phyloP scores from a whole-genome alignment of 2,888 invertebrate genomes.

The Mimachlamys varia region DNA sequence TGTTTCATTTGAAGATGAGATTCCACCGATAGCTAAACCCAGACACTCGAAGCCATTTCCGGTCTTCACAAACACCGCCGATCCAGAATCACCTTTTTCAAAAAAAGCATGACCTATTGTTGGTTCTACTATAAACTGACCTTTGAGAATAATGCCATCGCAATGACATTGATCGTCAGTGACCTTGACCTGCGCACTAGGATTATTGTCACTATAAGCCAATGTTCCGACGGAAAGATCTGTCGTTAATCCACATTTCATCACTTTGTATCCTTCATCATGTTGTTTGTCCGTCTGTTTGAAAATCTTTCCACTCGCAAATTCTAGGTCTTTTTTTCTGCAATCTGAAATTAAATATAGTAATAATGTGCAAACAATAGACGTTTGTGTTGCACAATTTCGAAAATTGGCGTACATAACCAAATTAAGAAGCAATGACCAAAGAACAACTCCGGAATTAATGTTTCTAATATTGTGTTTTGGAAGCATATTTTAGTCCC shows the following conservation, averaged over 20 bases:
- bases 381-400: too few species aligned
- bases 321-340: not conserved
- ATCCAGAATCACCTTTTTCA: not conserved
- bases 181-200: not conserved
- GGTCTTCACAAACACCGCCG: not conserved
- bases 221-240: not conserved
- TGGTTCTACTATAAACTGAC: not conserved
- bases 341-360: not conserved
- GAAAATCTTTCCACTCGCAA: not conserved
- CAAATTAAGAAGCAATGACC: too few species aligned
- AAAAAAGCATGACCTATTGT: not conserved
- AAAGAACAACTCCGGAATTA: too few species aligned
- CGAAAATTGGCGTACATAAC: too few species aligned
- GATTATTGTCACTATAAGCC: not conserved
- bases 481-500: too few species aligned
- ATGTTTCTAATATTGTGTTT: too few species aligned
- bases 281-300: not conserved
- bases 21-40: not conserved
- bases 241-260: not conserved
- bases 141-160: not conserved
- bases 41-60: not conserved
- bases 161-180: not conserved
- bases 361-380: too few species aligned
- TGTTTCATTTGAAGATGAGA: not conserved
- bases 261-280: not conserved